These are phyloP conservation scores for Zenarchopterus dispar DNA, from an alignment of 2,797 vertebrate species.

Conservation along the genomic window DNA sequence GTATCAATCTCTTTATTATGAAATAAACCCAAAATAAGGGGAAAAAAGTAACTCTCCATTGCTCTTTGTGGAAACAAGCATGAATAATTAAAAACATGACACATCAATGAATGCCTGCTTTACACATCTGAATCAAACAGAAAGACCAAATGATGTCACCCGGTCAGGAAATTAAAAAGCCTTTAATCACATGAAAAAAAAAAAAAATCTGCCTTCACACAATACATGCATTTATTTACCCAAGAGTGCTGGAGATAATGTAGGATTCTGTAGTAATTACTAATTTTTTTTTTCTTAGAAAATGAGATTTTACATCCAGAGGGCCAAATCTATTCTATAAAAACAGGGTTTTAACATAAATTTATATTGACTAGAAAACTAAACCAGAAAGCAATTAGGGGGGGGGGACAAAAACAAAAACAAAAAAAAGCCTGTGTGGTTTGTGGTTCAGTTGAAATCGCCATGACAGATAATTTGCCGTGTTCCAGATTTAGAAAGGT, in stretches of 20 bases:
- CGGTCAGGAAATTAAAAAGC: slow-evolving; percentile 56
- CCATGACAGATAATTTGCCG: slow-evolving; percentile 38
- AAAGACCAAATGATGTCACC: slow-evolving; percentile 65
- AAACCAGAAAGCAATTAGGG: slow-evolving; percentile 21
- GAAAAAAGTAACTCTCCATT: slow-evolving; percentile 63
- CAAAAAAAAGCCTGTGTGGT: slow-evolving; percentile 26
- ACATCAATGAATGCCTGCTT: slow-evolving; percentile 44
- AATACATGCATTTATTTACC: slow-evolving; percentile 57
- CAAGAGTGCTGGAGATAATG: slow-evolving; percentile 39
- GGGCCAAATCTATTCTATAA: slow-evolving; percentile 25
- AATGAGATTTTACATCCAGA: slow-evolving; percentile 42
- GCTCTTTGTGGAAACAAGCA: slow-evolving; percentile 67
- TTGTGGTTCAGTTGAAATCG: slow-evolving; percentile 33
- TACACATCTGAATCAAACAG: slow-evolving; percentile 62
- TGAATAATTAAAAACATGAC: slow-evolving; percentile 70
- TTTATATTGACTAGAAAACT: slow-evolving; percentile 42
- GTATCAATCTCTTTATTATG: slow-evolving; percentile 86
- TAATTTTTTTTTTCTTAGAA: background rate
- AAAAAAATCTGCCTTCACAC: slow-evolving; percentile 61
- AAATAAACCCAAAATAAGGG: slow-evolving; percentile 82
- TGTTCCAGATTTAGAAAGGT: slow-evolving; percentile 39
- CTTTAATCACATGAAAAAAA: slow-evolving; percentile 54
- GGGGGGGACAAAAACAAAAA: background rate
- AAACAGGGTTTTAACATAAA: slow-evolving; percentile 29
- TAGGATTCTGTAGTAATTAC: slow-evolving; percentile 16